These are phyloP conservation scores for Ginglymostoma cirratum DNA, from an alignment of 2,113 vertebrate genomes.

Conservation along the genomic window DNA sequence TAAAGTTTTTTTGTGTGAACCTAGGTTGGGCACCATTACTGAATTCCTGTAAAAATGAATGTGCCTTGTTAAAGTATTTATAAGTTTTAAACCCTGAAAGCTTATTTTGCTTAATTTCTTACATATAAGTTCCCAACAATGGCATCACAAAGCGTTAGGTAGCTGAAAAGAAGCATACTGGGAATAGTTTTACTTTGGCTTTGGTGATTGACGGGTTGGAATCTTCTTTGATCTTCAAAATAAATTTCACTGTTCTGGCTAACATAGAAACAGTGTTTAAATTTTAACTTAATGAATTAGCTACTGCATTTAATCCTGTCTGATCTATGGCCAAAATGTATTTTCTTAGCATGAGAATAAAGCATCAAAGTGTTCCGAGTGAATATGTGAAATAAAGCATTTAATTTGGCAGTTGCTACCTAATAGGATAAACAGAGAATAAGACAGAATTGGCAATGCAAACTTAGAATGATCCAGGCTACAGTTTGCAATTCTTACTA, in stretches of 20 bases:
- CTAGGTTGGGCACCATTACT: neutral
- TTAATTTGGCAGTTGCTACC: constrained; percentile 65
- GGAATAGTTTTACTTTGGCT: neutral
- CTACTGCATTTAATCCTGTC: constrained; percentile 96
- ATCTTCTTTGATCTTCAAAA: constrained; percentile 85
- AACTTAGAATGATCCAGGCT: neutral
- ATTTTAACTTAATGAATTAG: constrained; percentile 99
- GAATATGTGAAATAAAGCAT: constrained; percentile 73
- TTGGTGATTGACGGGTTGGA: neutral
- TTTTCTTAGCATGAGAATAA: constrained; percentile 77
- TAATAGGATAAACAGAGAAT: constrained; percentile 46
- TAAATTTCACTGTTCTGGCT: constrained; percentile 86
- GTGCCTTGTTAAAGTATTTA: neutral
- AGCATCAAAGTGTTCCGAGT: constrained; percentile 86
- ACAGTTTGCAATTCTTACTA: neutral
- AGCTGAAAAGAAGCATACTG: neutral
- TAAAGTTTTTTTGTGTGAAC: neutral
- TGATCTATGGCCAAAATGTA: constrained; percentile 98
- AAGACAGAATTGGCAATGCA: constrained; percentile 23
- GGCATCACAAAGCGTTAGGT: neutral
- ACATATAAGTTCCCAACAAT: too few species aligned
- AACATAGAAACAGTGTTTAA: constrained; percentile 98
- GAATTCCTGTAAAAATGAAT: neutral
- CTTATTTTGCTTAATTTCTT: neutral
- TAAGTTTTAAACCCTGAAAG: constrained; percentile 15